These are phyloP conservation scores for Druceiella hillmani DNA, from an alignment of 2,888 invertebrate species.

Conservation along the genomic window DNA sequence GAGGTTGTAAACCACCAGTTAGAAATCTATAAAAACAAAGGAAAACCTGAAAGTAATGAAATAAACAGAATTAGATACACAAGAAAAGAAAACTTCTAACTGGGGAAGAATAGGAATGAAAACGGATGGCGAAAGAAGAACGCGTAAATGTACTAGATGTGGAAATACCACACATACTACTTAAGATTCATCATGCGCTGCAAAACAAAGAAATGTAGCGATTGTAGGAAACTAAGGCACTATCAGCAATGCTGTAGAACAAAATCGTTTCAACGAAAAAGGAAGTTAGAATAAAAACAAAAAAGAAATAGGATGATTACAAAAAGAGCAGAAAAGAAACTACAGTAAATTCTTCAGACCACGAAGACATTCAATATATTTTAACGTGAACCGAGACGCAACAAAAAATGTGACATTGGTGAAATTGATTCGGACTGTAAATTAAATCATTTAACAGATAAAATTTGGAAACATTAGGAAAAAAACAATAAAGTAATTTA, in stretches of 20 bases:
- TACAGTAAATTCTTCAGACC: conserved; percentile 2
- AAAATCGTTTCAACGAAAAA: conserved; percentile 12
- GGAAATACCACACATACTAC: conserved; percentile 15
- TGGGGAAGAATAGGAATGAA: not conserved
- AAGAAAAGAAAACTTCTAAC: conserved; percentile 1
- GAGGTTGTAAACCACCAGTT: conserved; percentile 9
- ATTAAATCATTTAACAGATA: not conserved
- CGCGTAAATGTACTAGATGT: conserved; percentile 17
- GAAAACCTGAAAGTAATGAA: conserved; percentile 1
- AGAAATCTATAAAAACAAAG: conserved; percentile 5
- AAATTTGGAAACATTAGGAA: not conserved
- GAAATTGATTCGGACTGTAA: no score
- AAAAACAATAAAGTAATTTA: not conserved
- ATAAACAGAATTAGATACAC: not conserved
- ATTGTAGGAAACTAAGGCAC: conserved; percentile 23
- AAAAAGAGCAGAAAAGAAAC: conserved; percentile 7
- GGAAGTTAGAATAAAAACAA: conserved; percentile 10
- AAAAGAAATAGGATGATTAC: conserved; percentile 4
- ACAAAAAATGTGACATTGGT: no score
- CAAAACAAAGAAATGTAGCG: conserved; percentile 19
- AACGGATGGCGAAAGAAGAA: conserved; percentile 5
- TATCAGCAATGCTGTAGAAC: conserved; percentile 19
- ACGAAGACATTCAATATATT: conserved; percentile 1
- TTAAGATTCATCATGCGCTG: conserved; percentile 20
- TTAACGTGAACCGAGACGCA: not conserved